These are phyloP conservation scores for Drosophila teissieri DNA, from an alignment of 1,140 invertebrate species.

Conservation along the genomic window DNA sequence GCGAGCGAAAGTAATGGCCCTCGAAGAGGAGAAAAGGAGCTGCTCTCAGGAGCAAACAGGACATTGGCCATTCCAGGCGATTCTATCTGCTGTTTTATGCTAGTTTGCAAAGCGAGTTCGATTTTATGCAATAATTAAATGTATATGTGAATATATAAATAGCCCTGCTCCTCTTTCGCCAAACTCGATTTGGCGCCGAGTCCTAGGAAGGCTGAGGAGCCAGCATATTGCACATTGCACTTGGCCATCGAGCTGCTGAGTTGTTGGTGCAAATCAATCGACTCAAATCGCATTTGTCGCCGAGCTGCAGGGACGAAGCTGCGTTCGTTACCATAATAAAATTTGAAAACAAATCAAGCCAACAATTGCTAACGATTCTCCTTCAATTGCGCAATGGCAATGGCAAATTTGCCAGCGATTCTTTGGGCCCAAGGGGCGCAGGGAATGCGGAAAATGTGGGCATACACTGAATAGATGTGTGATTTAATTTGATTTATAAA, in stretches of 20 bases:
- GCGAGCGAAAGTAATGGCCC: slow-evolving; percentile 7
- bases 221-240: slow-evolving; percentile 43
- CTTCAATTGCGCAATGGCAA: slow-evolving; percentile 26
- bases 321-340: slow-evolving; percentile 66
- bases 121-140: too few species aligned
- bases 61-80: too few species aligned
- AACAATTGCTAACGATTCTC: slow-evolving; percentile 54
- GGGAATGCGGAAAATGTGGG: neutral
- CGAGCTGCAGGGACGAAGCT: neutral
- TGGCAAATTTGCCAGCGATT: slow-evolving; percentile 36
- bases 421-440: neutral
- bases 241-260: slow-evolving; percentile 12
- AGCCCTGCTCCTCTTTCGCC: too few species aligned
- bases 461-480: neutral
- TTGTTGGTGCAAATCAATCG: slow-evolving; percentile 35
- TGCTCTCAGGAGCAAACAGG: neutral
- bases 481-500: neutral
- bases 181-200: slow-evolving; percentile 26
- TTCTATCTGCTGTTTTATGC: neutral
- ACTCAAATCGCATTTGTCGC: slow-evolving; percentile 54
- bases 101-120: neutral
- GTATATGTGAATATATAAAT: too few species aligned
- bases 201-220: slow-evolving; percentile 3
- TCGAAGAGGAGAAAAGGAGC: slow-evolving; percentile 2
- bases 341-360: slow-evolving; percentile 70